Evolutionary conservation across 2,888 invertebrate genomes (phyloP).

Genomic region (Apodemia hepburni): DNA sequence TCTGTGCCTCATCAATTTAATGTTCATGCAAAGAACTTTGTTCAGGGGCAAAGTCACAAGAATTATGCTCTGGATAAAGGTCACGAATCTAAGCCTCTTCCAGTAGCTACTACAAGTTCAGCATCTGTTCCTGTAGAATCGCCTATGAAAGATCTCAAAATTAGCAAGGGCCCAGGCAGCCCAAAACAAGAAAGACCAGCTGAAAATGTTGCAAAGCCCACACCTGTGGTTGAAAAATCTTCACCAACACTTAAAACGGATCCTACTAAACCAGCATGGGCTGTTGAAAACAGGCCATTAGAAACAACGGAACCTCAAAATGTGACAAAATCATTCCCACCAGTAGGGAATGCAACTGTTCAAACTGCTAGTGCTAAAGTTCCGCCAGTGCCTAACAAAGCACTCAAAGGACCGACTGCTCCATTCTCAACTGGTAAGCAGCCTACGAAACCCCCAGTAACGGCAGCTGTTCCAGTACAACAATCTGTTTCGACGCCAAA

Average conservation of each 20-base stretch:
- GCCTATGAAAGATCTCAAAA: conserved; percentile 67
- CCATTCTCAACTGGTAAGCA: conserved; percentile 70
- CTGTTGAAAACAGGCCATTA: conserved; percentile 45
- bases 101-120: conserved; percentile 42
- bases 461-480: conserved; percentile 66
- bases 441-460: conserved; percentile 61
- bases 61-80: conserved; percentile 47
- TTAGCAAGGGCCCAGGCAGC: conserved; percentile 55
- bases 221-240: conserved; percentile 46
- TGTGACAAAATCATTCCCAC: conserved; percentile 48
- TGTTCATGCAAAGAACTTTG: conserved; percentile 75
- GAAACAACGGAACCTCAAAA: conserved; percentile 31
- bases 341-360: conserved; percentile 43
- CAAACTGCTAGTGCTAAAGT: conserved; percentile 49
- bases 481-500: conserved; percentile 67
- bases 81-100: conserved; percentile 49
- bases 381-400: conserved; percentile 49
- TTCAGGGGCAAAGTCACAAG: conserved; percentile 59
- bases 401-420: conserved; percentile 63
- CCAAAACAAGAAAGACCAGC: conserved; percentile 57
- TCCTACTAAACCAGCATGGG: conserved; percentile 55
- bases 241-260: conserved; percentile 51
- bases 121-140: conserved; percentile 50
- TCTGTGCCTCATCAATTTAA: conserved; percentile 68
- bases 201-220: conserved; percentile 41